These are phyloP conservation scores for Catocala sponsa DNA, from an alignment of 2,888 invertebrate species.

Conservation along the genomic window DNA sequence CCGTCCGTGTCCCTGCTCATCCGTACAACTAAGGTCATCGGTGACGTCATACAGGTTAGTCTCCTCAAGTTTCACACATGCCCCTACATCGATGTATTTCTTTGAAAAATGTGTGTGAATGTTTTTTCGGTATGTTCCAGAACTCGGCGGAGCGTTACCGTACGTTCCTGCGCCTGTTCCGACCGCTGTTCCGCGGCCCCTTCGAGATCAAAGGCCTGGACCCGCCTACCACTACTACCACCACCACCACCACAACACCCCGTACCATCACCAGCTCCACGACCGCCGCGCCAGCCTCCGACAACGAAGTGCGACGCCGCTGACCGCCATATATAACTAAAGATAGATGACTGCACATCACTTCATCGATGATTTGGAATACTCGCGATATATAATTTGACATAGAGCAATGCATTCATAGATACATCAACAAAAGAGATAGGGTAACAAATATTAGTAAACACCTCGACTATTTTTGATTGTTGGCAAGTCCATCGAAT, in stretches of 20 bases:
- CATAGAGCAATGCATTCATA: too few species aligned
- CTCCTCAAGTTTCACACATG: neutral
- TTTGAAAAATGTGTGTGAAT: neutral
- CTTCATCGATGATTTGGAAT: neutral
- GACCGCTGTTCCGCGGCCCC: constrained; percentile 91
- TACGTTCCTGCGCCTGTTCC: constrained; percentile 91
- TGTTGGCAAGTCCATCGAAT: too few species aligned
- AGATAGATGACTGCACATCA: neutral
- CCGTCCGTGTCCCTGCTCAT: constrained; percentile 91
- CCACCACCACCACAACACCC: constrained; percentile 62
- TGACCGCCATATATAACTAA: constrained; percentile 8
- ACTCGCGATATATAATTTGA: neutral
- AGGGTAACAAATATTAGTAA: too few species aligned
- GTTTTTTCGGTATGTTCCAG: constrained; percentile 83
- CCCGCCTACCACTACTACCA: constrained; percentile 86
- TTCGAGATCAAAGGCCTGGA: constrained; percentile 92
- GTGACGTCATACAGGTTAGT: constrained; percentile 90
- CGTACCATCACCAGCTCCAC: constrained; percentile 50
- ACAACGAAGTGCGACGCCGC: constrained; percentile 71
- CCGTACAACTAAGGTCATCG: constrained; percentile 89
- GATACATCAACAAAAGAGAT: too few species aligned
- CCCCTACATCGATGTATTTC: neutral
- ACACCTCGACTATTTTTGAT: too few species aligned
- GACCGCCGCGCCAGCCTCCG: constrained; percentile 44
- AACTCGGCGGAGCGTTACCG: constrained; percentile 93